Evolutionary conservation across 2,113 vertebrate genomes (phyloP).

Genomic region (Melospiza georgiana): DNA sequence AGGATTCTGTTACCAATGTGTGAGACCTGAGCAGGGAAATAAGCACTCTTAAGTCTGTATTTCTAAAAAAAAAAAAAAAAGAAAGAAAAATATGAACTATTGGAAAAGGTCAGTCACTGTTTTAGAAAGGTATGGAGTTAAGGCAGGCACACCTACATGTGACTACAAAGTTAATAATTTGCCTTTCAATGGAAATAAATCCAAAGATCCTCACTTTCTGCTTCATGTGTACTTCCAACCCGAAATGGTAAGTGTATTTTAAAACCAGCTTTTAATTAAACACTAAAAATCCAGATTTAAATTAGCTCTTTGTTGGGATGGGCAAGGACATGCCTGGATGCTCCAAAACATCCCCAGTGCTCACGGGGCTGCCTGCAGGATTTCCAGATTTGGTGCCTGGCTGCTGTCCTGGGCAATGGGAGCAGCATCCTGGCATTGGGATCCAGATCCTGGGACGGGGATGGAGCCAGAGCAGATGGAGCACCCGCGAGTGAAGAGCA

Average conservation of each 20-base stretch:
- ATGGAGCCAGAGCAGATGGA: neutral
- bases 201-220: neutral
- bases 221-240: neutral
- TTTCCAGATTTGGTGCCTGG: neutral
- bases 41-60: neutral
- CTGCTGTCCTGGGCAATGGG: neutral
- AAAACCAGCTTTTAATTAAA: conserved; percentile 19
- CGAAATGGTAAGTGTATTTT: neutral
- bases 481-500: neutral
- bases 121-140: neutral
- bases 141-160: neutral
- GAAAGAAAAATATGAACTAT: neutral
- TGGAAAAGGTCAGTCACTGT: conserved; percentile 1
- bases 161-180: neutral
- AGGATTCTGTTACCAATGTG: neutral
- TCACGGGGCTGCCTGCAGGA: neutral
- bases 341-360: neutral
- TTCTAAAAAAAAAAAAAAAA: neutral
- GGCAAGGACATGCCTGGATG: neutral
- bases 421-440: neutral
- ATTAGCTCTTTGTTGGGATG: neutral
- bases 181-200: neutral
- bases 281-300: conserved; percentile 18
- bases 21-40: neutral
- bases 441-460: neutral